Evolutionary conservation across 2,888 invertebrate species (phyloP).

Genomic region (Drosophila aldrichi): DNA sequence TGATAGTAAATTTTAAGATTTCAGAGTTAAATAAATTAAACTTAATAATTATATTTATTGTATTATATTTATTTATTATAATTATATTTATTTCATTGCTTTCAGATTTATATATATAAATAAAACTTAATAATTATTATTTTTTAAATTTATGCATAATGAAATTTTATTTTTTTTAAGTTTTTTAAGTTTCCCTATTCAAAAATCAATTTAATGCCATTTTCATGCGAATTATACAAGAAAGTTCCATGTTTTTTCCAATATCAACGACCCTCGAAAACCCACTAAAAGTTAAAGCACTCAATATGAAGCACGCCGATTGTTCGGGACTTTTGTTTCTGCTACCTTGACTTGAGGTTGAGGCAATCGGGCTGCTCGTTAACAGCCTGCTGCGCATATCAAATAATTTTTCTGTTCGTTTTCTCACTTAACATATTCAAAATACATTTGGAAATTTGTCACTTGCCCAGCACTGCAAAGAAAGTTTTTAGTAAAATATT

Average conservation of each 20-base stretch:
- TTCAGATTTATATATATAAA: too few species aligned
- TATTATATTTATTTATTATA: too few species aligned
- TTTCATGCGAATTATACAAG: not conserved
- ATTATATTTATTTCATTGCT: too few species aligned
- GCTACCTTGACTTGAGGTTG: conserved; percentile 21
- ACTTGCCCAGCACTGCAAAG: conserved; percentile 49
- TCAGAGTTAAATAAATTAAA: too few species aligned
- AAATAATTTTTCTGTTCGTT: conserved; percentile 48
- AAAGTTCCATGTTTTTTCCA: not conserved
- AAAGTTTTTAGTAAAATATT: conserved; percentile 67
- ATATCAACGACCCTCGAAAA: not conserved
- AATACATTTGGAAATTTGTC: conserved; percentile 58
- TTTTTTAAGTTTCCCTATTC: too few species aligned
- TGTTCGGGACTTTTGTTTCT: conserved; percentile 17
- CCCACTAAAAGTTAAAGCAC: conserved; percentile 4
- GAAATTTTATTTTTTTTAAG: too few species aligned
- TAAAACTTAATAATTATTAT: too few species aligned
- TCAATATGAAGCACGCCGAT: conserved; percentile 10
- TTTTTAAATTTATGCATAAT: too few species aligned
- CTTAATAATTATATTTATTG: too few species aligned
- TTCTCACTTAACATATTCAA: conserved; percentile 52
- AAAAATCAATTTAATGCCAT: not conserved
- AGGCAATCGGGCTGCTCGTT: conserved; percentile 17
- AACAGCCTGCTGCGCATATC: conserved; percentile 61
- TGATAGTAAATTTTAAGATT: not conserved